A percentile compares a stretch with the other conserved stretches of the same genome.
These are phyloP conservation scores for Xenops minutus DNA, from an alignment of 2,797 vertebrate genomes.

Conservation along the genomic window DNA sequence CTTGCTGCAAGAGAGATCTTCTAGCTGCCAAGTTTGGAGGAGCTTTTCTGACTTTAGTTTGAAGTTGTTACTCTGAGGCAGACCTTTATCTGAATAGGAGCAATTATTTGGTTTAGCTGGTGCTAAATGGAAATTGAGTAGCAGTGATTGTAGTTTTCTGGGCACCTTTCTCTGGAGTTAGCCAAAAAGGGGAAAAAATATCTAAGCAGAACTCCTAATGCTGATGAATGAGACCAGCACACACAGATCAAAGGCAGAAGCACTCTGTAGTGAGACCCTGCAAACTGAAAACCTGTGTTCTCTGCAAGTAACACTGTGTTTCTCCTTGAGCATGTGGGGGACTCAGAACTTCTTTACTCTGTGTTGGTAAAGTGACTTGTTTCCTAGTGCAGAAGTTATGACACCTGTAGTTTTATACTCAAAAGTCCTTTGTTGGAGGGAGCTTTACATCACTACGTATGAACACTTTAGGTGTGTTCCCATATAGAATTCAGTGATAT, in stretches of 20 bases:
- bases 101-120: not conserved
- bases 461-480: not conserved
- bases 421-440: not conserved
- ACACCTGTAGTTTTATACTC: not conserved
- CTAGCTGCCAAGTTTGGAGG: not conserved
- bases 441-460: not conserved
- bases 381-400: not conserved
- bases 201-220: not conserved
- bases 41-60: not conserved
- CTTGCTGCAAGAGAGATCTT: not conserved
- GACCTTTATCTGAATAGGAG: not conserved
- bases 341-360: not conserved
- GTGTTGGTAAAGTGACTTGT: not conserved
- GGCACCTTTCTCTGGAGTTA: not conserved
- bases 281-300: not conserved
- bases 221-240: not conserved
- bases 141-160: not conserved
- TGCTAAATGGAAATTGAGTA: not conserved
- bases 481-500: not conserved
- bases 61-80: not conserved
- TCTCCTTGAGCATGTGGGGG: fast-evolving
- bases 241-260: not conserved
- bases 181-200: not conserved
- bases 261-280: not conserved
- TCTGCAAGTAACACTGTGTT: not conserved